Evolutionary conservation across 2,888 invertebrate genomes (phyloP).

Genomic region (Drosophila leonis): DNA sequence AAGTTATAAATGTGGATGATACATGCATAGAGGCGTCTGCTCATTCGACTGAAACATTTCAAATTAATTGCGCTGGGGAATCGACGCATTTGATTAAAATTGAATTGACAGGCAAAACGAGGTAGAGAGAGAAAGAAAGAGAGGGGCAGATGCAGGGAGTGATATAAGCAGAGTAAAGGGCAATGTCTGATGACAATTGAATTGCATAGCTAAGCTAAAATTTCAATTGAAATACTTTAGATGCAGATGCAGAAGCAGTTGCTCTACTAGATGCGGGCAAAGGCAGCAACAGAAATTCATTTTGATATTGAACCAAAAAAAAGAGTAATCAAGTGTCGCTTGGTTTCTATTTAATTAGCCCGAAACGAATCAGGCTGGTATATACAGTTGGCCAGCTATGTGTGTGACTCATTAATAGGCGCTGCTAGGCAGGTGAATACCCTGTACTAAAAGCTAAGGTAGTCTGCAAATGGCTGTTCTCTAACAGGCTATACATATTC

Average conservation of each 20-base stretch:
- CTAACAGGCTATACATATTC: too few relatives aligned
- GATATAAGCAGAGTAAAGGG: conserved; percentile 33
- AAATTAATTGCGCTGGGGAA: conserved; percentile 79
- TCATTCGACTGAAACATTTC: conserved; percentile 75
- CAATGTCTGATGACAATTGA: conserved; percentile 27
- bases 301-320: conserved; percentile 41
- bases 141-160: not conserved
- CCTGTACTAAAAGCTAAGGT: not conserved
- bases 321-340: conserved; percentile 11
- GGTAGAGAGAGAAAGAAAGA: not conserved
- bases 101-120: conserved; percentile 54
- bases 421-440: not conserved
- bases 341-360: conserved; percentile 58
- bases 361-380: conserved; percentile 32
- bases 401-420: not conserved
- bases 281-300: conserved; percentile 51
- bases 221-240: conserved; percentile 46
- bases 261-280: conserved; percentile 56
- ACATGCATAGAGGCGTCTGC: conserved; percentile 34
- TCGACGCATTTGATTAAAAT: conserved; percentile 81
- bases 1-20: conserved; percentile 10
- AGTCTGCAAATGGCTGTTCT: too few relatives aligned
- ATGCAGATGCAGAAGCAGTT: conserved; percentile 1
- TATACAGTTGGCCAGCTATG: conserved; percentile 15
- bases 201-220: conserved; percentile 47